Conservation (phyloP, 2,888 invertebrate species). For the Polyommatus icarus region DNA sequence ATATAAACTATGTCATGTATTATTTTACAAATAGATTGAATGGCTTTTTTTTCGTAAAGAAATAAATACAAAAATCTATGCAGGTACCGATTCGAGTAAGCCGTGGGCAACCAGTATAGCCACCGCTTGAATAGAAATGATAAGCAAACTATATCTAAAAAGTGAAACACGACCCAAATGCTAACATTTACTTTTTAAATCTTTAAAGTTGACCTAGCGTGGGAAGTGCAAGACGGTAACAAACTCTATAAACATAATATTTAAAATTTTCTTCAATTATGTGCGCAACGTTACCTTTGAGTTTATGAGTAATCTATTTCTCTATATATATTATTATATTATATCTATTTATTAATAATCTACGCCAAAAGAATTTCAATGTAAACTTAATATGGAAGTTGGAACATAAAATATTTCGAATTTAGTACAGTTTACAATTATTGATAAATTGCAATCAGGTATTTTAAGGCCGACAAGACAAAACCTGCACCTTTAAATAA, state of each 20-base stretch:
- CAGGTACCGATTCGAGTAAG: not conserved
- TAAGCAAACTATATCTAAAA: slow-evolving; percentile 27
- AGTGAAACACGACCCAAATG: slow-evolving; percentile 25
- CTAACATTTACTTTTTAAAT: slow-evolving; percentile 17
- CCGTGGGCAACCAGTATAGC: not conserved
- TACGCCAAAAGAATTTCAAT: not conserved
- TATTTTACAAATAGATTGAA: not conserved
- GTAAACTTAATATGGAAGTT: not conserved
- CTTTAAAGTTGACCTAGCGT: slow-evolving; percentile 28
- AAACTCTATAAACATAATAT: not conserved
- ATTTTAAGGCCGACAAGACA: slow-evolving; percentile 14
- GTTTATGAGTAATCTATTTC: too few relatives aligned
- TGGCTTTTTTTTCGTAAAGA: not conserved
- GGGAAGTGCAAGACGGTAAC: slow-evolving; percentile 20
- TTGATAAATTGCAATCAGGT: slow-evolving; percentile 4
- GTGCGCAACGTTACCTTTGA: not conserved
- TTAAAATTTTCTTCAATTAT: not conserved
- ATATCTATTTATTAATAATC: too few relatives aligned
- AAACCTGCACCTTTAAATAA: slow-evolving; percentile 20
- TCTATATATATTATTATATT: too few relatives aligned
- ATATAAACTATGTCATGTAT: not conserved
- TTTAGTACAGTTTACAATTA: slow-evolving; percentile 2
- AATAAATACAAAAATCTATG: slow-evolving; percentile 1
- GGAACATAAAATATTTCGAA: not conserved
- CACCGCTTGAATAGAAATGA: slow-evolving; percentile 4